Evolutionary conservation across 2,113 vertebrate genomes (phyloP), one percentile per base, ranked within the genome.

Genomic region (Clarias magur): DNA sequence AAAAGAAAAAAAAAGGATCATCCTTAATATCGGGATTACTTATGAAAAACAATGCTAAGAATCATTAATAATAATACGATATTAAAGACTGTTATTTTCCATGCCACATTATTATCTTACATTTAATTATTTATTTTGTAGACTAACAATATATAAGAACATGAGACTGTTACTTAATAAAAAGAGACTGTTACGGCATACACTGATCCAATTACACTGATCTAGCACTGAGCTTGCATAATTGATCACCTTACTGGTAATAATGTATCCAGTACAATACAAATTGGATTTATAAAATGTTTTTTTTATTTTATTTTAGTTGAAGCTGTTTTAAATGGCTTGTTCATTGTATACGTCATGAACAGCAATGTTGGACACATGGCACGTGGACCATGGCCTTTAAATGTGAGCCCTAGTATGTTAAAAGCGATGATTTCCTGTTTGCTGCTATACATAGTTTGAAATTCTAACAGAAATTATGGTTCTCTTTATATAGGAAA

Each of bases 51-150:
- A 91, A 53, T 90, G 91, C 93, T 92, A 88, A 90, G 91, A 93
- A 94, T 92, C 94, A 94, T 95, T 94, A 93, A 73, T 89, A 93
- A 89, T 88, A 88, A 89, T 78, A 88, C 82, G 70, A 92, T 92
- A 84, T 89, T 82, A 83, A 91, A 75, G 94, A 96, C 95, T 95
- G 95, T 96, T 95, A 94, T 72, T 91, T 90, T 87, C 83, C 84
- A 85, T 90, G 87, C 67, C 87, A 90, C 72, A 81, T 84, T 56
- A 86, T 86, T 75, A 80, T 38, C 73, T 87, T 80, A 85, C 81
- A 79, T 72, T 81, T 84, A 72, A 83, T 80, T 67, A 83, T 84
- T 84, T 42, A 84, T 88, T 60, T 70, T 79, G 78, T 72, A 88
- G 78, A 82, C 54, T 81, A 72, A 80, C 82, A 80, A 78, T 82